Base-by-base conservation (phyloP, 2,113 vertebrate genomes). In the Neodon shergylaensis region DNA sequence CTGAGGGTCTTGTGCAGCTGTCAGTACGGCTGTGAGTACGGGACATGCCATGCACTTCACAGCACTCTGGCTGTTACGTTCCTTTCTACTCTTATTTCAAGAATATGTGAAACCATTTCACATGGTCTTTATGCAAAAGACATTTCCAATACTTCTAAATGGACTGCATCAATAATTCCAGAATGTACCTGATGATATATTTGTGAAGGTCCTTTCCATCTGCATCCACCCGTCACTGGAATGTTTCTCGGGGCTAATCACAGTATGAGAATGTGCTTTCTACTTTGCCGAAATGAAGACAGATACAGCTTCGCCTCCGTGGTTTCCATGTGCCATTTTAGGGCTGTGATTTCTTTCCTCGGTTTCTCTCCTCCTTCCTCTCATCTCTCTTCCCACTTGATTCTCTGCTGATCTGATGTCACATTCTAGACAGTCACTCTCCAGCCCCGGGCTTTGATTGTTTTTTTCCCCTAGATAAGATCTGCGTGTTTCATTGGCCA, bases 181-280 rank as follows among this genome's bases (percentile, higher is more conserved):
- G 88, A 49, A 90, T 44, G 73, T 68, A 65, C 33, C 28, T 68
- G 7, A 28, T 39, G 33, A 11, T 78, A 89, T 24, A 33, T 77
- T 44, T 73, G 7, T 39, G 17, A 21, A 33, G 31, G 5, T 77
- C 17, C 65, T 85, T 91, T 66, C 42, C 1, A 31, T 89, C 14
- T 54, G 2, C 31, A 7, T 44, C 26, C 12, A 2, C 39, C n/a
- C 12, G 1, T 49, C n/a, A 1, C 39, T 58, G 28, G 4, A 7
- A 10, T 7, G 9, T 52, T 94, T 89, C 63, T 70, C 52, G 12
- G 66, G 8, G 82, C 5, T 49, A 9, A 8, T 87, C 33, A 17
- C 8, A 36, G 33, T 77, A 28, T 12, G 13, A 42, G 21, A 54
- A 28, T 26, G 7, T 76, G 42, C 33, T 39, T 52, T 63, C 28